These are phyloP conservation scores for Pao palembangensis DNA, from an alignment of 2,113 vertebrate species.

Conservation along the genomic window DNA sequence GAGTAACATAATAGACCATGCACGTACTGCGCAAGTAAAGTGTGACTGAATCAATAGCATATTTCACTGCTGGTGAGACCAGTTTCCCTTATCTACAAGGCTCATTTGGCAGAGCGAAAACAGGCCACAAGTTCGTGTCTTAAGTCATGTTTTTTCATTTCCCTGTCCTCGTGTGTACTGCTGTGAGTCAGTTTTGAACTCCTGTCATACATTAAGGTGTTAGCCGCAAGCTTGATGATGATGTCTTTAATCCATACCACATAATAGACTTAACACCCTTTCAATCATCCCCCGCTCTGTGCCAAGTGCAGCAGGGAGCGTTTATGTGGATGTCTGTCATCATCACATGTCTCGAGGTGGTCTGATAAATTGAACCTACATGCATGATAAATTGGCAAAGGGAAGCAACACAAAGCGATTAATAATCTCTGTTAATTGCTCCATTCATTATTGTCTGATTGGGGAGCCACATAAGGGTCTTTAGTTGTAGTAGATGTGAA, in stretches of 20 bases:
- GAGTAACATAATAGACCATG: slow-evolving; percentile 33
- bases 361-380: slow-evolving; percentile 51
- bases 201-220: slow-evolving; percentile 1
- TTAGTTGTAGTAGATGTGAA: slow-evolving; percentile 6
- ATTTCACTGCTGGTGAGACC: slow-evolving; percentile 23
- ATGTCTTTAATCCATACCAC: slow-evolving; percentile 12
- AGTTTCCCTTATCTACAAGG: slow-evolving; percentile 16
- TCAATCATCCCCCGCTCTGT: slow-evolving; percentile 11
- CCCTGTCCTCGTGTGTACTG: slow-evolving; percentile 1
- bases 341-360: slow-evolving; percentile 27
- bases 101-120: slow-evolving; percentile 19
- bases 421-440: slow-evolving; percentile 65
- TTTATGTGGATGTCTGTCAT: slow-evolving; percentile 32
- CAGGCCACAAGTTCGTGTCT: slow-evolving; percentile 1
- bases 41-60: slow-evolving; percentile 43
- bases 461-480: slow-evolving; percentile 26
- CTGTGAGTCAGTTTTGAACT: background rate
- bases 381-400: slow-evolving; percentile 51
- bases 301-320: background rate
- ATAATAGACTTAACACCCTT: slow-evolving; percentile 2
- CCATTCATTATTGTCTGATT: slow-evolving; percentile 62
- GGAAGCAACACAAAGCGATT: slow-evolving; percentile 48
- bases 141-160: slow-evolving; percentile 12
- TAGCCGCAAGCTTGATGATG: background rate
- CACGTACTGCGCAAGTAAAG: slow-evolving; percentile 13